A percentile compares a stretch with the other conserved stretches of the same genome.
phyloP scores from a whole-genome alignment of 2,888 invertebrate species.

The Gisinianus flammeolus region DNA sequence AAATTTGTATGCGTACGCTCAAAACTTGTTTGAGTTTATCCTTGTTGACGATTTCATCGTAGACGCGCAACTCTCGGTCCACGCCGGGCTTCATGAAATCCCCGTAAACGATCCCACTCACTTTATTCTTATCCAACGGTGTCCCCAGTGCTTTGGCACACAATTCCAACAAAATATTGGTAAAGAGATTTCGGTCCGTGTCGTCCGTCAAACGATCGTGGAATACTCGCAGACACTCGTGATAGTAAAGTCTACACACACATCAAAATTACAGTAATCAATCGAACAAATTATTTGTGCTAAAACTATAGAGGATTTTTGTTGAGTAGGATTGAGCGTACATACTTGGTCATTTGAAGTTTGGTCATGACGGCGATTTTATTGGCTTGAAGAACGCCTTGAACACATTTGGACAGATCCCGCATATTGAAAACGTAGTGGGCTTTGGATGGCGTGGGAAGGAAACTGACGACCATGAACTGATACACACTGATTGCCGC shows the following conservation, averaged over 20 bases:
- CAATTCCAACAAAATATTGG: constrained; percentile 71
- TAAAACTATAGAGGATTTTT: too few species aligned
- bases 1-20: too few species aligned
- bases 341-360: constrained; percentile 38
- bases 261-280: too few species aligned
- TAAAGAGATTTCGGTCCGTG: constrained; percentile 82
- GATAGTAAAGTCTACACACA: constrained; percentile 83
- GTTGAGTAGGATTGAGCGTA: too few species aligned
- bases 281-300: too few species aligned
- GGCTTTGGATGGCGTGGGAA: constrained; percentile 90
- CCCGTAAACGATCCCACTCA: constrained; percentile 77
- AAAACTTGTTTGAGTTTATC: constrained; percentile 73
- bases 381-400: constrained; percentile 86
- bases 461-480: constrained; percentile 76
- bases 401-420: constrained; percentile 87
- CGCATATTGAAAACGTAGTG: constrained; percentile 93
- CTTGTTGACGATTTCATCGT: constrained; percentile 81
- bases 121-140: constrained; percentile 66
- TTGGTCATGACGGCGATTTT: constrained; percentile 41
- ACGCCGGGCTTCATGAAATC: constrained; percentile 82
- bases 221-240: constrained; percentile 89
- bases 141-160: constrained; percentile 71
- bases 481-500: constrained; percentile 85
- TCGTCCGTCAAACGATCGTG: constrained; percentile 85
- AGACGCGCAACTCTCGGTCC: constrained; percentile 74